A percentile compares a stretch with the other conserved stretches of the same genome.
Conservation (phyloP, 2,113 vertebrate genomes). For the Aptenodytes forsteri region DNA sequence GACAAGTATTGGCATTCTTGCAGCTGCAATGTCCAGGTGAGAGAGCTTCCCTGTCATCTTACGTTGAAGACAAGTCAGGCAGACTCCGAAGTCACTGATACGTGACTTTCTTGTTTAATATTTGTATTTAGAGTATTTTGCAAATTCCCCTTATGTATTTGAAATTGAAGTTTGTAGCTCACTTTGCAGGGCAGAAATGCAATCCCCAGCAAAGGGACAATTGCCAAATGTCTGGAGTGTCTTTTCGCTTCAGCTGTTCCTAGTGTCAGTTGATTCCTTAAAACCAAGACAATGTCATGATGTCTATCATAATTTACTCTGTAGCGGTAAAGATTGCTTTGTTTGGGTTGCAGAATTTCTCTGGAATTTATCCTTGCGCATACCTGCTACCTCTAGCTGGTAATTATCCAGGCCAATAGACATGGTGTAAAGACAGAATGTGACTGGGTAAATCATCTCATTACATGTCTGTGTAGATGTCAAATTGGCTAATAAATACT, state of each 20-base stretch:
- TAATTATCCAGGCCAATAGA: neutral
- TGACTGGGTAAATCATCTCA: neutral
- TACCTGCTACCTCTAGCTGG: neutral
- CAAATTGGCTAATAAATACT: neutral
- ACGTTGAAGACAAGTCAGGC: neutral
- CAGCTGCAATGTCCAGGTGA: slow-evolving; percentile 88
- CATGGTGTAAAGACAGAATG: neutral
- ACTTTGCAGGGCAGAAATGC: neutral
- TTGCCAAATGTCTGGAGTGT: neutral
- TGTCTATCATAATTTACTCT: neutral
- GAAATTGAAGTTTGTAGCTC: neutral
- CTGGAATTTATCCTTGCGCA: neutral
- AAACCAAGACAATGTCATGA: neutral
- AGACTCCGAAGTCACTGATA: neutral
- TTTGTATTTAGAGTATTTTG: neutral
- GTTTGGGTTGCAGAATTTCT: neutral
- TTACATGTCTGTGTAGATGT: accelerated
- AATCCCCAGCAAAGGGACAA: neutral
- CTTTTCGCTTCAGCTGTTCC: neutral
- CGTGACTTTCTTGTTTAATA: neutral
- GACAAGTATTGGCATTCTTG: slow-evolving; percentile 90
- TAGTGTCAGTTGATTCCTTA: neutral
- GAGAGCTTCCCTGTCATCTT: neutral
- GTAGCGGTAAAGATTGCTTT: neutral
- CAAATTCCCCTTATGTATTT: neutral